Conservation (phyloP, 1,140 invertebrate species). For the Rhagoletis zephyria region DNA sequence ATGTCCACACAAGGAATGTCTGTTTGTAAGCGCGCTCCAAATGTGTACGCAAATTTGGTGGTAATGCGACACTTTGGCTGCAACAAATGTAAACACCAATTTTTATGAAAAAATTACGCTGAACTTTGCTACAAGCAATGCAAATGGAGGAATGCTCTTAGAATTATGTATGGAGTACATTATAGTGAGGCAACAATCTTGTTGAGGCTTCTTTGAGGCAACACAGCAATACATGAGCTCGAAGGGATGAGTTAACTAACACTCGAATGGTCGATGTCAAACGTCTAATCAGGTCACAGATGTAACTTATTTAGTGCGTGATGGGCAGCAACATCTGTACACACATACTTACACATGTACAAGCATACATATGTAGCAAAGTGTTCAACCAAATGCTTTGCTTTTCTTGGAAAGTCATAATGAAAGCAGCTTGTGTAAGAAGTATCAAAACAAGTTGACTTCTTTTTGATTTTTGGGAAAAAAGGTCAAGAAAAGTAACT, state of each 20-base stretch:
- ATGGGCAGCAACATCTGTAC: neutral
- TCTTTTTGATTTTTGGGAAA: neutral
- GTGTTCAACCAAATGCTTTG: neutral
- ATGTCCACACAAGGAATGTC: neutral
- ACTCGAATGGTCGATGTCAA: conserved; percentile 9
- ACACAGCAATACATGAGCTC: neutral
- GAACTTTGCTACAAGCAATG: conserved; percentile 17
- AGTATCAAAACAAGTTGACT: neutral
- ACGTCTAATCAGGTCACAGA: conserved; percentile 36
- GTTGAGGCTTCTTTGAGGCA: neutral
- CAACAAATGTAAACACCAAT: conserved; percentile 25
- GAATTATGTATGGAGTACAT: too few species aligned
- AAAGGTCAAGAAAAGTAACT: neutral
- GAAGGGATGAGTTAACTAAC: neutral
- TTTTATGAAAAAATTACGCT: neutral
- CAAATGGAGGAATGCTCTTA: neutral
- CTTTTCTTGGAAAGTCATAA: neutral
- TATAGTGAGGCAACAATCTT: neutral
- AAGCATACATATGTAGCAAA: neutral
- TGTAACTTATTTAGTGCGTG: conserved; percentile 17
- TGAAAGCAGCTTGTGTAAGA: neutral
- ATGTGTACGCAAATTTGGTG: conserved; percentile 2
- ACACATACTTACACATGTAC: neutral
- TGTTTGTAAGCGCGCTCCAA: conserved; percentile 11
- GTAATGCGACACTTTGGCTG: conserved; percentile 42